phyloP scores from a whole-genome alignment of 2,888 invertebrate genomes.

The Choristoneura rosaceana region DNA sequence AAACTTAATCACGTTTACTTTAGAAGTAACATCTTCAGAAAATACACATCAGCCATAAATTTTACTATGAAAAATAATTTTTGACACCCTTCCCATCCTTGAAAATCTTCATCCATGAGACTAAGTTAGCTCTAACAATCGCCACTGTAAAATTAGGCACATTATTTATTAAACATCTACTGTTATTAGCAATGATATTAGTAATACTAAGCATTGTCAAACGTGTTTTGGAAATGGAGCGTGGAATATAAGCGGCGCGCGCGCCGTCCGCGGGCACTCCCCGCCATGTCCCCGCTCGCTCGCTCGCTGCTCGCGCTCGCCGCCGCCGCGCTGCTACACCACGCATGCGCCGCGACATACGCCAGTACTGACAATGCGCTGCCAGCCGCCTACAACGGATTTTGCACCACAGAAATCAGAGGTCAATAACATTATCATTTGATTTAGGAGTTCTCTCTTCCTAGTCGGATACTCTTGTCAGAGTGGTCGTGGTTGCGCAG shows the following conservation, averaged over 20 bases:
- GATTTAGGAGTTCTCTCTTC: too few relatives aligned
- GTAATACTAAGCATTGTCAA: neutral
- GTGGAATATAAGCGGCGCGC: conserved; percentile 8
- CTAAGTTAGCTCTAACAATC: neutral
- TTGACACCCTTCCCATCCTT: neutral
- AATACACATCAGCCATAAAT: too few relatives aligned
- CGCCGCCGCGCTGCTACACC: conserved; percentile 7
- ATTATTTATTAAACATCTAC: conserved; percentile 14
- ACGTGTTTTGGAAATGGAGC: neutral
- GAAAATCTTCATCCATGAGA: neutral
- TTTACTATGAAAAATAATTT: neutral
- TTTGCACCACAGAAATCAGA: conserved; percentile 1
- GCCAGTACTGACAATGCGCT: neutral
- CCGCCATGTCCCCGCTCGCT: neutral
- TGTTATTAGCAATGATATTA: neutral
- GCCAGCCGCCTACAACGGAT: neutral
- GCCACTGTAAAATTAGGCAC: neutral
- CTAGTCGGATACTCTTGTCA: too few relatives aligned
- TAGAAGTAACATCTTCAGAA: too few relatives aligned
- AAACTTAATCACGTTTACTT: too few relatives aligned
- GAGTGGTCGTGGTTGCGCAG: too few relatives aligned
- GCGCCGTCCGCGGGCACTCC: neutral
- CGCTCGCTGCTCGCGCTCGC: conserved; percentile 6
- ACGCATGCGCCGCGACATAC: neutral
- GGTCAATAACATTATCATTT: neutral